Evolutionary conservation across 2,113 vertebrate genomes (phyloP).

Genomic region (Hippocampus mohnikei): DNA sequence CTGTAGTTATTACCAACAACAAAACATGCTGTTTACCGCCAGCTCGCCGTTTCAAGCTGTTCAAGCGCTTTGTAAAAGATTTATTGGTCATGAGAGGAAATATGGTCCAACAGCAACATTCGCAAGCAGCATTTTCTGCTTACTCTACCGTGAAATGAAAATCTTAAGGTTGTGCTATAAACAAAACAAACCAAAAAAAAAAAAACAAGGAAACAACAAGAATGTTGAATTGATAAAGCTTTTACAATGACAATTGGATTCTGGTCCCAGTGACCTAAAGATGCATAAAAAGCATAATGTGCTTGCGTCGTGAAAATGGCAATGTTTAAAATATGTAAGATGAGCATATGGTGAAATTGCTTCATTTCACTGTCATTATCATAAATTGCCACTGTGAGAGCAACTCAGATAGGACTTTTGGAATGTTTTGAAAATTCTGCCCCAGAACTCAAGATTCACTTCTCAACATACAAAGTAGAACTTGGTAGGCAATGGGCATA

Average conservation of each 20-base stretch:
- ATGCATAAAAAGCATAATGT: background rate
- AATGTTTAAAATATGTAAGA: background rate
- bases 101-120: slow-evolving; percentile 2
- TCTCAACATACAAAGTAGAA: background rate
- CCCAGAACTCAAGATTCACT: background rate
- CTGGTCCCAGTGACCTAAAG: background rate
- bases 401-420: background rate
- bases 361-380: background rate
- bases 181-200: no score
- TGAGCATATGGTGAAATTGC: slow-evolving; percentile 10
- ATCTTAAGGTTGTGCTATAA: background rate
- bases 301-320: background rate
- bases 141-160: slow-evolving; percentile 6
- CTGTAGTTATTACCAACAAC: slow-evolving; percentile 3
- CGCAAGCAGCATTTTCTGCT: slow-evolving; percentile 1
- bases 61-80: slow-evolving; percentile 1
- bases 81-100: slow-evolving; percentile 1
- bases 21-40: slow-evolving; percentile 2
- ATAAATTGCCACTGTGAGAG: background rate
- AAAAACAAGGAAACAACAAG: background rate
- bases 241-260: background rate
- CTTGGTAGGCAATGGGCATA: background rate
- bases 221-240: slow-evolving; percentile 4
- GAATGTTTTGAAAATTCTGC: background rate
- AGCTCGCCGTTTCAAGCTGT: background rate